A percentile compares a stretch with the other conserved stretches of the same genome.
Evolutionary conservation across 2,888 invertebrate species (phyloP).

Genomic region (Lepetodrilus schrolli): DNA sequence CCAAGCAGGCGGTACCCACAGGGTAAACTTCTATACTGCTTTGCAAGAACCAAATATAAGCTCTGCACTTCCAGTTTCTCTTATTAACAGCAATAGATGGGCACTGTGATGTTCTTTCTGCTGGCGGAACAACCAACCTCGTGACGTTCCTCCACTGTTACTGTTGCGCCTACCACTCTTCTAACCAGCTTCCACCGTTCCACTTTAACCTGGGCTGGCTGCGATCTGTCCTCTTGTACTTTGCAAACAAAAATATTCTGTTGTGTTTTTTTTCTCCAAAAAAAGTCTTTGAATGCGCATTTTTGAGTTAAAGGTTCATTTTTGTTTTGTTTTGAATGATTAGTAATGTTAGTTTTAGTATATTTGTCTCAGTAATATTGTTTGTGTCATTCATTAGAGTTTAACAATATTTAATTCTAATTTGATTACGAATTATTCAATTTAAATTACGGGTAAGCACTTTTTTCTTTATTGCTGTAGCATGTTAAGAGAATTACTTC

Average conservation of each 20-base stretch:
- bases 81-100: slow-evolving; percentile 16
- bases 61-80: slow-evolving; percentile 7
- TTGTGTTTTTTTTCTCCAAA: not conserved
- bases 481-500: too few relatives aligned
- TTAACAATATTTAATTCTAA: not conserved
- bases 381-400: not conserved
- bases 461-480: too few relatives aligned
- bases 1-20: not conserved
- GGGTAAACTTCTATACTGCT: slow-evolving; percentile 22
- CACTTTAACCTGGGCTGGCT: slow-evolving; percentile 20
- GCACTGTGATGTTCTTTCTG: not conserved
- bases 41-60: slow-evolving; percentile 12
- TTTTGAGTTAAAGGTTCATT: not conserved
- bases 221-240: slow-evolving; percentile 3
- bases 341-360: not conserved
- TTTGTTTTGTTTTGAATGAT: not conserved
- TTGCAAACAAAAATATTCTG: not conserved
- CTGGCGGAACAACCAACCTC: not conserved
- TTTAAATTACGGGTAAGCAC: too few relatives aligned
- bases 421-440: not conserved
- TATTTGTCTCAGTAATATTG: not conserved
- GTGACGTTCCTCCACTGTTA: not conserved
- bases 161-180: not conserved
- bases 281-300: not conserved
- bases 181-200: slow-evolving; percentile 6